A percentile compares a stretch with the other conserved stretches of the same genome.
Conservation (phyloP, 1,140 invertebrate species). For the Drosophila ohnishii region DNA sequence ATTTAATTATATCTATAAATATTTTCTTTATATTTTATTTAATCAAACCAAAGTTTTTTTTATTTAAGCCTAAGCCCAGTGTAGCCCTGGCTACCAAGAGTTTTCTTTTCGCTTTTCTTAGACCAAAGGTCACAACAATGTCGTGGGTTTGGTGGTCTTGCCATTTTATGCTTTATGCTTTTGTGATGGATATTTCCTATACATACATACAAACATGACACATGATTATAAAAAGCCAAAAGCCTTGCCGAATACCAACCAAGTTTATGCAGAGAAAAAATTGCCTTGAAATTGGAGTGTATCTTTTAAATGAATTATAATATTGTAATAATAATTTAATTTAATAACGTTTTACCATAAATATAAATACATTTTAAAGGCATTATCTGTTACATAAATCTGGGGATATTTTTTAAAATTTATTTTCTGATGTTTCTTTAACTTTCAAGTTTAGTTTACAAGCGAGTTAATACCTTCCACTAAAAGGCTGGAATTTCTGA, state of each 20-base stretch:
- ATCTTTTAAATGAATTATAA: background rate
- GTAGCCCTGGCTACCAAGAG: background rate
- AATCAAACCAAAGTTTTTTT: background rate
- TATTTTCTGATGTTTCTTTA: too few relatives aligned
- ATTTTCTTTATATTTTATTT: background rate
- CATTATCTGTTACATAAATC: background rate
- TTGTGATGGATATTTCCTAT: background rate
- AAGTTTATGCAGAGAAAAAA: background rate
- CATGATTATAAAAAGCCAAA: conserved; percentile 8
- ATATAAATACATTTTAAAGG: background rate
- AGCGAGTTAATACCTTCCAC: too few relatives aligned
- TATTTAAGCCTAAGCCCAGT: background rate
- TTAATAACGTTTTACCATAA: too few relatives aligned
- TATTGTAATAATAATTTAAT: too few relatives aligned
- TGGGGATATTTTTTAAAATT: background rate
- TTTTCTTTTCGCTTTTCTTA: background rate
- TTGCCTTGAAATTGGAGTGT: background rate
- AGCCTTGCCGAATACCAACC: conserved; percentile 1
- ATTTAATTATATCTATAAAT: too few relatives aligned
- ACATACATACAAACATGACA: background rate
- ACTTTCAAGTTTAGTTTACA: too few relatives aligned
- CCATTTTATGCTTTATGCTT: background rate
- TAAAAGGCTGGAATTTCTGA: too few relatives aligned
- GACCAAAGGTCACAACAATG: background rate
- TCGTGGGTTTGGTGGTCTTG: background rate